These are phyloP conservation scores for Parapristionchus giblindavisi DNA, from an alignment of 2,888 invertebrate genomes.

Conservation along the genomic window DNA sequence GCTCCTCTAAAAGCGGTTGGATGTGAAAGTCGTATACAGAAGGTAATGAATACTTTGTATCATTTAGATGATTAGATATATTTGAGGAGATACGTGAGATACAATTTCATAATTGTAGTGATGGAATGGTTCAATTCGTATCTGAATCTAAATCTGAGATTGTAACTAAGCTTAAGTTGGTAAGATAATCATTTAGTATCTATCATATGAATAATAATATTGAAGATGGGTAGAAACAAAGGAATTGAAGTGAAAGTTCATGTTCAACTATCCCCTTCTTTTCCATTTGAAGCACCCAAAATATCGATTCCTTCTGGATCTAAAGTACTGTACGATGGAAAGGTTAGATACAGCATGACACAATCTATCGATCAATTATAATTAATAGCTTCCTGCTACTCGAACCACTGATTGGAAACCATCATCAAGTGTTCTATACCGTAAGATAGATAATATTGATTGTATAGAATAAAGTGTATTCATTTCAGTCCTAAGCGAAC, in stretches of 20 bases:
- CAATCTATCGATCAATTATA: background rate
- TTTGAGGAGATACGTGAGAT: constrained; percentile 16
- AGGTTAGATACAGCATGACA: background rate
- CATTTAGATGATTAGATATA: background rate
- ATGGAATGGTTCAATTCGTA: constrained; percentile 20
- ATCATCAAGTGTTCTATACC: constrained; percentile 10
- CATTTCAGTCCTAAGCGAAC: constrained; percentile 18
- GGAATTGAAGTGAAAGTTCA: constrained; percentile 11
- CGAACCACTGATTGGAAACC: constrained; percentile 16
- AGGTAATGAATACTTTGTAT: background rate
- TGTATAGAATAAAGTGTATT: background rate
- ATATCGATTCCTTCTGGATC: constrained; percentile 26
- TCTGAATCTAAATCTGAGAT: constrained; percentile 26
- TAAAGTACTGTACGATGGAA: constrained; percentile 1
- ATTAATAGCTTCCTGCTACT: constrained; percentile 5
- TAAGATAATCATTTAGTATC: background rate
- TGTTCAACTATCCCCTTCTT: constrained; percentile 7
- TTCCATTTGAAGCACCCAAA: constrained; percentile 18
- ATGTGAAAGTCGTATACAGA: constrained; percentile 8
- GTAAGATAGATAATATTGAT: background rate
- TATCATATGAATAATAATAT: background rate
- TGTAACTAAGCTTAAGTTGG: background rate
- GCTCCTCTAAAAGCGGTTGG: constrained; percentile 13
- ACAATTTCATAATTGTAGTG: background rate
- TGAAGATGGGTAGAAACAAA: constrained; percentile 16